A percentile compares a stretch with the other conserved stretches of the same genome.
phyloP scores from a whole-genome alignment of 2,888 invertebrate species.

The Dicyrtomina minuta region DNA sequence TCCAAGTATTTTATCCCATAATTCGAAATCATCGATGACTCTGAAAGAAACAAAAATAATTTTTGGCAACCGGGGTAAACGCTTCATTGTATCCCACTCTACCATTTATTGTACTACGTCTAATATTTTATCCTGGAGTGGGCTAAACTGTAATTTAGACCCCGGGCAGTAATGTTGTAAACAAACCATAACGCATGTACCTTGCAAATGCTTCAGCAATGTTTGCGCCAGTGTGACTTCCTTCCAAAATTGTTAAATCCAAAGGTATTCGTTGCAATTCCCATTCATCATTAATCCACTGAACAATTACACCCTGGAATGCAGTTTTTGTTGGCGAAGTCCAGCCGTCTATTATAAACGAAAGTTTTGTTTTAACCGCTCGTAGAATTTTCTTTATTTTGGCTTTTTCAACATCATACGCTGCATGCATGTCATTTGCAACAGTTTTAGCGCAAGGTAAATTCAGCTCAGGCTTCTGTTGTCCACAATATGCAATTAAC shows the following conservation, averaged over 20 bases:
- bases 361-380: not conserved
- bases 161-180: too few relatives aligned
- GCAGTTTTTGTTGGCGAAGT: not conserved
- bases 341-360: not conserved
- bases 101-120: too few relatives aligned
- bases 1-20: constrained; percentile 10
- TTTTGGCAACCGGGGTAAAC: too few relatives aligned
- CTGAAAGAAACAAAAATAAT: not conserved
- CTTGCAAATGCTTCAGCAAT: constrained; percentile 1
- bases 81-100: too few relatives aligned
- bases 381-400: not conserved
- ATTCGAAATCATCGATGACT: constrained; percentile 11
- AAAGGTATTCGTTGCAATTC: not conserved
- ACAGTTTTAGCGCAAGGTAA: not conserved
- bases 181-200: too few relatives aligned
- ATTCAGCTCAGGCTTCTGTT: not conserved
- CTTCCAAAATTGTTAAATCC: not conserved
- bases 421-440: not conserved
- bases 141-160: too few relatives aligned
- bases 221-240: constrained; percentile 13
- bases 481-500: not conserved
- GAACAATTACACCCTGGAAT: not conserved
- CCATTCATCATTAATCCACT: not conserved
- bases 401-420: not conserved
- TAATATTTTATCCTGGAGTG: too few relatives aligned